phyloP scores from a whole-genome alignment of 2,888 invertebrate species.

The Brachylomia viminalis region DNA sequence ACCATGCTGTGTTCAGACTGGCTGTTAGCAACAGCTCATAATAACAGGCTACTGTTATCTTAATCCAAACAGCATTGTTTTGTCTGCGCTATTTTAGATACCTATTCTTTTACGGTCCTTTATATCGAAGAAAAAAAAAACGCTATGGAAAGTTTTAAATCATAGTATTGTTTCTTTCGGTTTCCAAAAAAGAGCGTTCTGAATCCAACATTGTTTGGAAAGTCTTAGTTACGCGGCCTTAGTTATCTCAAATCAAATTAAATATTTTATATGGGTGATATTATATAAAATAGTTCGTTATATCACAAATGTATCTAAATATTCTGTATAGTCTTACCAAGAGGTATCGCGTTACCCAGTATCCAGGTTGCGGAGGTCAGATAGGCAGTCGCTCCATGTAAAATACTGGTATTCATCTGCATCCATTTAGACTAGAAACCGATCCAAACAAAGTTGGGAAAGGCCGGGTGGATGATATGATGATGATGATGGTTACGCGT shows the following conservation, averaged over 20 bases:
- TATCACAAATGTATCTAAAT: no score
- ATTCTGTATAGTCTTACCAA: not conserved
- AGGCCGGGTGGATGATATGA: no score
- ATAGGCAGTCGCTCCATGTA: not conserved
- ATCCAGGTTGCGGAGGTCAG: not conserved
- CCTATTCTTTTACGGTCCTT: conserved; percentile 30
- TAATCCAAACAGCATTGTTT: conserved; percentile 52
- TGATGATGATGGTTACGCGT: not conserved
- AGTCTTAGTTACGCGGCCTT: not conserved
- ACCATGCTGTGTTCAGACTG: conserved; percentile 20
- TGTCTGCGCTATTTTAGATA: conserved; percentile 32
- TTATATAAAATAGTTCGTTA: no score
- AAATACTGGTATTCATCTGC: not conserved
- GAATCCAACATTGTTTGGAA: not conserved
- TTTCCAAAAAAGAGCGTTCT: not conserved
- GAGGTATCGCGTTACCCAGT: not conserved
- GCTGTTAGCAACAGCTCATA: conserved; percentile 16
- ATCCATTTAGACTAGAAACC: not conserved
- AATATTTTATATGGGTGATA: not conserved
- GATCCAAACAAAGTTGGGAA: not conserved
- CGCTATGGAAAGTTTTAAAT: not conserved
- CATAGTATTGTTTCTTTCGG: no score
- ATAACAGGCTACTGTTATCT: conserved; percentile 42
- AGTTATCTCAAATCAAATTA: not conserved
- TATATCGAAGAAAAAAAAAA: conserved; percentile 17